Percentiles rank a stretch among this genome's conserved stretches.
These are phyloP conservation scores for Aporophyla nigra DNA, from an alignment of 2,888 invertebrate genomes.

Conservation along the genomic window DNA sequence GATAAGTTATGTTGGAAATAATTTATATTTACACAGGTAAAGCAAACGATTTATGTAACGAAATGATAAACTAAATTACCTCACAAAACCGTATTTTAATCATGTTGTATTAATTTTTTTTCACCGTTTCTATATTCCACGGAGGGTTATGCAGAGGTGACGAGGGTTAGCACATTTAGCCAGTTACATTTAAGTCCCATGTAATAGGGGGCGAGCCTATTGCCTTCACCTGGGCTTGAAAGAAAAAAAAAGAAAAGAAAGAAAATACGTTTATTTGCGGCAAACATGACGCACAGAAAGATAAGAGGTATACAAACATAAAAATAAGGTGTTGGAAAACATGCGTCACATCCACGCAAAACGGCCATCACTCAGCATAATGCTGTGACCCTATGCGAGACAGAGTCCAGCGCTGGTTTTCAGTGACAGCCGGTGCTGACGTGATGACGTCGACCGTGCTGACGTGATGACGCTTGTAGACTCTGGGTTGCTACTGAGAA, in stretches of 20 bases:
- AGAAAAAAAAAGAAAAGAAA: no score
- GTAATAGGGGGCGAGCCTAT: not conserved
- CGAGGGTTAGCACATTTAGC: not conserved
- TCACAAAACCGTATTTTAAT: not conserved
- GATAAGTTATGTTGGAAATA: not conserved
- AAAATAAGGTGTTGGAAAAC: no score
- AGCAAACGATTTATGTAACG: not conserved
- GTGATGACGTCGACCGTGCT: no score
- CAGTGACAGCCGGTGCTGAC: no score
- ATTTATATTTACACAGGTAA: not conserved
- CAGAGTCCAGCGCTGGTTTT: no score
- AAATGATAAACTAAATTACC: not conserved
- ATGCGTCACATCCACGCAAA: no score
- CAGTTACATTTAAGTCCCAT: not conserved
- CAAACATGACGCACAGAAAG: no score
- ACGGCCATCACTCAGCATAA: no score
- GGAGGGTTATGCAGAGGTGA: not conserved
- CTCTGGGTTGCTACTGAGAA: not conserved
- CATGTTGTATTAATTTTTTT: not conserved
- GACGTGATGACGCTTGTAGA: no score
- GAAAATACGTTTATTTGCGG: no score
- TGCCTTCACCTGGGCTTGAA: not conserved
- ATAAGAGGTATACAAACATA: no score
- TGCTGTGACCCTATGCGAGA: no score
- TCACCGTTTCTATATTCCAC: not conserved